Evolutionary conservation across 37 sponge, comb jelly and placozoan genomes (phyloP).

Genomic region (Dysidea cf. avara): DNA sequence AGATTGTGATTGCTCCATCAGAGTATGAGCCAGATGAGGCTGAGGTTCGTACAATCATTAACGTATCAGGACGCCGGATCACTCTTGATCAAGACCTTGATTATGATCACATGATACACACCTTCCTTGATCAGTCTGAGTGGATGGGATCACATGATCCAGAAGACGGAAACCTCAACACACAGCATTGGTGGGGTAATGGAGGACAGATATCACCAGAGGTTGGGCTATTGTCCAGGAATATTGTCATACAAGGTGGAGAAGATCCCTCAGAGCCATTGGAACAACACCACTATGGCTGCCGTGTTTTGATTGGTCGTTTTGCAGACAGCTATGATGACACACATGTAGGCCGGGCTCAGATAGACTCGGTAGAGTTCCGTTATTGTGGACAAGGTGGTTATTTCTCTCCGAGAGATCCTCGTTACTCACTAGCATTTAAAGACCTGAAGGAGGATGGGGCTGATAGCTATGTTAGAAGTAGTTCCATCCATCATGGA

Average conservation of each 20-base stretch:
- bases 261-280: constrained; percentile 53
- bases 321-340: constrained; percentile 11
- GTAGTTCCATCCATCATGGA: constrained; percentile 76
- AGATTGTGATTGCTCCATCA: constrained; percentile 79
- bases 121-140: constrained; percentile 41
- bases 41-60: constrained; percentile 55
- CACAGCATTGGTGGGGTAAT: constrained; percentile 43
- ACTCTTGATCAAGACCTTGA: constrained; percentile 51
- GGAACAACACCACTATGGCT: constrained; percentile 73
- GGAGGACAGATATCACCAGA: constrained; percentile 57
- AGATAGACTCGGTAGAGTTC: constrained; percentile 71
- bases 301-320: constrained; percentile 66
- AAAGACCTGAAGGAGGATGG: constrained; percentile 22
- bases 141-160: constrained; percentile 1
- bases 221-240: constrained; percentile 77
- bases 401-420: constrained; percentile 67
- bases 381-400: constrained; percentile 86
- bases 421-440: constrained; percentile 77
- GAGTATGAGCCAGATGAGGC: constrained; percentile 60
- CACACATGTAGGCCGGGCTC: constrained; percentile 28
- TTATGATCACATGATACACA: constrained; percentile 44
- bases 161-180: background rate
- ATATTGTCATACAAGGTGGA: constrained; percentile 78
- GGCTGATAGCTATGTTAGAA: constrained; percentile 39
- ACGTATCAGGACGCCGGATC: constrained; percentile 16